Evolutionary conservation across 2,113 vertebrate species (phyloP), one percentile per base, ranked within the genome.

Genomic region (Cottus gobio): DNA sequence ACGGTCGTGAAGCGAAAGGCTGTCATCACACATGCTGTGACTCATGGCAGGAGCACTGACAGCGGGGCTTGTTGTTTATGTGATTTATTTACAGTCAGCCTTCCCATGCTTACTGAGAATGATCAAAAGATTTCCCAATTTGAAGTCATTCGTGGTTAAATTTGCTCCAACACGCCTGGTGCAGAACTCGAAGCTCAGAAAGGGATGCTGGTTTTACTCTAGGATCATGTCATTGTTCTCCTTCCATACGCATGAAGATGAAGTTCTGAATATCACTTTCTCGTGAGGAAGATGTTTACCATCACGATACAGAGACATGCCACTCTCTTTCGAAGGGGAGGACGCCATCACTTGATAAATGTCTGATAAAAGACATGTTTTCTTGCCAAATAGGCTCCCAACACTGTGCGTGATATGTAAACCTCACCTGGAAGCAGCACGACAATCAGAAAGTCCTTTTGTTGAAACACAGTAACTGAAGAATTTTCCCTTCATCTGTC

Each of bases 401-500:
- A 26, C 9, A 60, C 44, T 42, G 69, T 69, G 20, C 20, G 28
- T 24, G 42, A 67, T 50, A 16, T 71, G 26, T 46, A n/a, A 79
- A 63, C 22, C 34, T 46, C 37, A 67, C 13, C 15, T 50, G 36
- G 54, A 68, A 75, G 4, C 44, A 56, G 44, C 3, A 16, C 37
- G 24, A 13, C 63, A 48, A 28, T 16, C 50, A n/a, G 46, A 57
- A 36, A 44, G 11, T 13, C 12, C 46, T 58, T 79, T 82, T 75
- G 44, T 64, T 36, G 20, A 66, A 77, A 62, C 30, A 15, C 10
- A 69, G 30, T n/a, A 42, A 26, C 34, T 46, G 16, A 60, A 71
- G 56, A 62, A 66, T 56, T 12, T 42, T 75, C n/a, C n/a, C 48
- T 90, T 57, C 48, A 75, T 82, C 39, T 28, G 13, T 36, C 70